Conservation (phyloP, 1,140 invertebrate genomes). For the Elymnias hypermnestra region DNA sequence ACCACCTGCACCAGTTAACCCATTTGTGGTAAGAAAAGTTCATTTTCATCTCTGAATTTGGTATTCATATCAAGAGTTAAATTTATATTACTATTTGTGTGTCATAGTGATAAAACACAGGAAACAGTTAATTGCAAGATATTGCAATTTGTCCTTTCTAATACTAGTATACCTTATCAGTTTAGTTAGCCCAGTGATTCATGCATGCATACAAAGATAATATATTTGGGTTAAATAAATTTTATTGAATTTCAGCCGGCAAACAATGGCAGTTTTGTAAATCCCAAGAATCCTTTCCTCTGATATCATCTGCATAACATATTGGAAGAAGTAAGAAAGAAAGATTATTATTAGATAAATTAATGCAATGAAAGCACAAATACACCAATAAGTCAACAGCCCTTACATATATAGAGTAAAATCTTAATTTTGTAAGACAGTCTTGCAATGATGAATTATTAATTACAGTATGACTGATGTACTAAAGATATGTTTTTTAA, state of each 20-base stretch:
- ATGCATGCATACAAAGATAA: slow-evolving; percentile 8
- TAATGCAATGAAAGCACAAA: slow-evolving; percentile 61
- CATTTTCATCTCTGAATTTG: too few species aligned
- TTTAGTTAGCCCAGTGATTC: slow-evolving; percentile 6
- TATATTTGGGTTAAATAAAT: slow-evolving; percentile 12
- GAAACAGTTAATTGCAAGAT: slow-evolving; percentile 9
- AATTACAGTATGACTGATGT: too few species aligned
- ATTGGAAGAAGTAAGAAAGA: slow-evolving; percentile 34
- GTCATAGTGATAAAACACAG: slow-evolving; percentile 7
- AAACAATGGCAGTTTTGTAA: slow-evolving; percentile 52
- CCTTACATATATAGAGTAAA: too few species aligned
- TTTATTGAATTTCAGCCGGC: slow-evolving; percentile 43
- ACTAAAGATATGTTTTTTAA: too few species aligned
- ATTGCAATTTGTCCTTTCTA: slow-evolving; percentile 13
- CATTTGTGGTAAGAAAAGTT: slow-evolving; percentile 62
- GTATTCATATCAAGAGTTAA: too few species aligned
- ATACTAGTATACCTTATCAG: slow-evolving; percentile 21
- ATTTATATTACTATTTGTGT: slow-evolving; percentile 3
- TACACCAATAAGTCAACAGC: too few species aligned
- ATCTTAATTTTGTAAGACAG: too few species aligned
- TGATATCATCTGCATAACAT: slow-evolving; percentile 36
- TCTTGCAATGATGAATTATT: too few species aligned
- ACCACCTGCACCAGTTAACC: slow-evolving; percentile 47
- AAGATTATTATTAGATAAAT: too few species aligned
- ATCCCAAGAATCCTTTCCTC: slow-evolving; percentile 68